These are phyloP conservation scores for Sceloporus tristichus DNA, from an alignment of 2,113 vertebrate species.

Conservation along the genomic window DNA sequence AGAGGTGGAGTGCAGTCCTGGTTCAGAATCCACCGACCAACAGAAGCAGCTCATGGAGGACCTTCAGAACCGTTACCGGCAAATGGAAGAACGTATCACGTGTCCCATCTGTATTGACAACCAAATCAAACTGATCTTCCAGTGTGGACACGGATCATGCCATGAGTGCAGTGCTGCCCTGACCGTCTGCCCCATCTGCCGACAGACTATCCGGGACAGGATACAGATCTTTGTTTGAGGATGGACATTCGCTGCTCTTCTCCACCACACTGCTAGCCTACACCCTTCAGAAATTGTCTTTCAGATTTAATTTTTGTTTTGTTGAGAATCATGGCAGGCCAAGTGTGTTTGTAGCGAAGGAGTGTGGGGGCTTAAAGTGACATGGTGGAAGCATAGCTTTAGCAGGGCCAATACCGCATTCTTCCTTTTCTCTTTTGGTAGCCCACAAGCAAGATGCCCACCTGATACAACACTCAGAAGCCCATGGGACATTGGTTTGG, in stretches of 20 bases:
- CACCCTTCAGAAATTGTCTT: not conserved
- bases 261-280: not conserved
- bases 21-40: constrained; percentile 85
- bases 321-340: constrained; percentile 24
- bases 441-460: not conserved
- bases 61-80: constrained; percentile 95
- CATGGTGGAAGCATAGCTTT: not conserved
- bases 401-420: not conserved
- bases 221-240: constrained; percentile 94
- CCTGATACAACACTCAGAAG: too few relatives aligned
- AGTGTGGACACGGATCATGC: constrained; percentile 97
- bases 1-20: constrained; percentile 88
- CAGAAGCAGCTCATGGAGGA: constrained; percentile 97
- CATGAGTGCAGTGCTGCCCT: constrained; percentile 92
- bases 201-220: constrained; percentile 94
- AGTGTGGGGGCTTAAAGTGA: not conserved
- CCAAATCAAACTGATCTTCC: constrained; percentile 98
- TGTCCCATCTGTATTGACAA: constrained; percentile 99
- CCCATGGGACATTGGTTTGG: not conserved
- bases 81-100: constrained; percentile 99
- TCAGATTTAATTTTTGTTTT: not conserved
- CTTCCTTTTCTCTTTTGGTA: not conserved
- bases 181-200: constrained; percentile 94
- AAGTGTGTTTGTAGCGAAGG: constrained; percentile 6
- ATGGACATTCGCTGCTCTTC: not conserved